phyloP scores from a whole-genome alignment of 2,888 invertebrate species.

The Xestia c-nigrum region DNA sequence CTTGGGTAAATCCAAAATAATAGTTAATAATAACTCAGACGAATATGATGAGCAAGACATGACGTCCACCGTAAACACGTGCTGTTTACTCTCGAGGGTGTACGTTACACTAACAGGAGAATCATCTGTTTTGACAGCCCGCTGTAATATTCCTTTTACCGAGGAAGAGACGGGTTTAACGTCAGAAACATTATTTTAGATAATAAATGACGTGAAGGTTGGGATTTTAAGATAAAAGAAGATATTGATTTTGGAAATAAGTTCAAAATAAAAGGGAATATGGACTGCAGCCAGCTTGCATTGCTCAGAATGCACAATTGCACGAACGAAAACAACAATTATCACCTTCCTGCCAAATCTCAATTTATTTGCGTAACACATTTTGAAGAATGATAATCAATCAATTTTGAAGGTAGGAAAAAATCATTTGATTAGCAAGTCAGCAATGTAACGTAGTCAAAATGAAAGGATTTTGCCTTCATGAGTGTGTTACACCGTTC shows the following conservation, averaged over 20 bases:
- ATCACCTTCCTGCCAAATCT: neutral
- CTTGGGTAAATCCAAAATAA: neutral
- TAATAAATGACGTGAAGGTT: neutral
- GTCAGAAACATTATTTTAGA: neutral
- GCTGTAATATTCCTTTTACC: constrained; percentile 6
- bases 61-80: constrained; percentile 46
- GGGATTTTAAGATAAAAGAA: neutral
- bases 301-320: neutral
- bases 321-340: neutral
- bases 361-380: neutral
- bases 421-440: neutral
- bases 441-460: neutral
- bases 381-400: neutral
- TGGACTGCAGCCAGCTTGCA: neutral
- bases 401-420: neutral
- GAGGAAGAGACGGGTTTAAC: constrained; percentile 2
- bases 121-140: constrained; percentile 34
- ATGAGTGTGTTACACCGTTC: neutral
- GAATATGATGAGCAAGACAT: constrained; percentile 43
- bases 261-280: neutral
- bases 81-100: constrained; percentile 44
- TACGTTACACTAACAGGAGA: constrained; percentile 40
- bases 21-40: neutral
- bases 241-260: neutral
- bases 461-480: neutral